A percentile compares a stretch with the other conserved stretches of the same genome.
Evolutionary conservation across 2,797 vertebrate genomes (phyloP).

Genomic region (Aselliscus stoliczkanus): DNA sequence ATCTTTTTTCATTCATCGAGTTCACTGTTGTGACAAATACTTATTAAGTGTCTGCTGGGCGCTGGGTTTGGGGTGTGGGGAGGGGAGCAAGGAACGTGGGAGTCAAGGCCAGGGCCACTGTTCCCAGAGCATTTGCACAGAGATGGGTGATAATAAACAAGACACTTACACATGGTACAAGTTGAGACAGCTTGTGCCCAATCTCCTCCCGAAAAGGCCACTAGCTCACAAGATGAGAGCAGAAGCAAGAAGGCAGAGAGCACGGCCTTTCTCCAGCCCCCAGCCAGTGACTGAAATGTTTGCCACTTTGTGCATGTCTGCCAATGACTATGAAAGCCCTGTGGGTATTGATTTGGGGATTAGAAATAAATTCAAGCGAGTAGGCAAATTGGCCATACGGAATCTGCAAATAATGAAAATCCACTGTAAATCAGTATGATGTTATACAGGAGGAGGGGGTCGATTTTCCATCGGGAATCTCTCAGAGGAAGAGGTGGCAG

Average conservation of each 20-base stretch:
- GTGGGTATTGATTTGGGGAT: background rate
- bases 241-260: background rate
- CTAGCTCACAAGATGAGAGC: background rate
- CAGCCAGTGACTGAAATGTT: background rate
- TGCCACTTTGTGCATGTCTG: background rate
- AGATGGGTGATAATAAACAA: background rate
- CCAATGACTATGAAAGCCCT: background rate
- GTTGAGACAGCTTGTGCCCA: background rate
- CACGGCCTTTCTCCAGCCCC: background rate
- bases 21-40: background rate
- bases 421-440: background rate
- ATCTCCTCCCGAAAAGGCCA: background rate
- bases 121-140: background rate
- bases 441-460: background rate
- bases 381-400: background rate
- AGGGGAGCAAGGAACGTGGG: background rate
- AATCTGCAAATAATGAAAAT: background rate
- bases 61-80: too few relatives aligned
- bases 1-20: background rate
- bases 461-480: background rate
- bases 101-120: background rate
- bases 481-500: background rate
- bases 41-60: background rate
- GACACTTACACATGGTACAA: background rate
- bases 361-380: background rate